These are phyloP conservation scores for Lasiommata megera DNA, from an alignment of 2,888 invertebrate genomes.

Conservation along the genomic window DNA sequence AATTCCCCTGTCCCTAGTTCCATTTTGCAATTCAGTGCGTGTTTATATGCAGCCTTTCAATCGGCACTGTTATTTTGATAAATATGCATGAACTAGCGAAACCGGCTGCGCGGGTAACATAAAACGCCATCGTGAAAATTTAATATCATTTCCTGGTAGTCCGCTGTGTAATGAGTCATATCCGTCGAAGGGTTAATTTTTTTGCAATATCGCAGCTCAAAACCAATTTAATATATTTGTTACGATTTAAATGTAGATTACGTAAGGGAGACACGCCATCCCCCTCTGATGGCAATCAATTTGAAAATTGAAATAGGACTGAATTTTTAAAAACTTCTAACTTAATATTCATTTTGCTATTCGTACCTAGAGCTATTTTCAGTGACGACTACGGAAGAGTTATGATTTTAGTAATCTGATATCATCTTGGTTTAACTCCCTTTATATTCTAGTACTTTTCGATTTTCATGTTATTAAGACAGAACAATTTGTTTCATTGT, in stretches of 20 bases:
- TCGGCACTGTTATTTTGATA: slow-evolving; percentile 80
- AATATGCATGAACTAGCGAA: slow-evolving; percentile 79
- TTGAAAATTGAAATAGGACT: slow-evolving; percentile 10
- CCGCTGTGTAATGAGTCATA: slow-evolving; percentile 71
- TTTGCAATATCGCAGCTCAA: slow-evolving; percentile 63
- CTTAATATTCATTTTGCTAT: not conserved
- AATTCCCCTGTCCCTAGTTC: slow-evolving; percentile 54
- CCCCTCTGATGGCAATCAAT: slow-evolving; percentile 6
- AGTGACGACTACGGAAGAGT: too few relatives aligned
- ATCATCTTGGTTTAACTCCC: too few relatives aligned
- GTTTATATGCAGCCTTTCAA: slow-evolving; percentile 80
- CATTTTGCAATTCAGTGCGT: slow-evolving; percentile 69
- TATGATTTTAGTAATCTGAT: too few relatives aligned
- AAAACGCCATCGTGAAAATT: slow-evolving; percentile 79
- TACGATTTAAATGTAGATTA: slow-evolving; percentile 28
- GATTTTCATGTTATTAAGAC: too few relatives aligned
- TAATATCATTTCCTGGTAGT: slow-evolving; percentile 78
- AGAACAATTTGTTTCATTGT: too few relatives aligned
- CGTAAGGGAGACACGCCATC: slow-evolving; percentile 24
- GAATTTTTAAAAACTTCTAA: slow-evolving; percentile 12
- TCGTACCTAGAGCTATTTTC: too few relatives aligned
- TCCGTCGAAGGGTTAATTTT: slow-evolving; percentile 77
- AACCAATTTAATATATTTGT: slow-evolving; percentile 59
- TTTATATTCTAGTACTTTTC: too few relatives aligned
- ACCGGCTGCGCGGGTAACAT: slow-evolving; percentile 69